Conservation (phyloP, 2,797 vertebrate species). For the Enteromius viviparus region DNA sequence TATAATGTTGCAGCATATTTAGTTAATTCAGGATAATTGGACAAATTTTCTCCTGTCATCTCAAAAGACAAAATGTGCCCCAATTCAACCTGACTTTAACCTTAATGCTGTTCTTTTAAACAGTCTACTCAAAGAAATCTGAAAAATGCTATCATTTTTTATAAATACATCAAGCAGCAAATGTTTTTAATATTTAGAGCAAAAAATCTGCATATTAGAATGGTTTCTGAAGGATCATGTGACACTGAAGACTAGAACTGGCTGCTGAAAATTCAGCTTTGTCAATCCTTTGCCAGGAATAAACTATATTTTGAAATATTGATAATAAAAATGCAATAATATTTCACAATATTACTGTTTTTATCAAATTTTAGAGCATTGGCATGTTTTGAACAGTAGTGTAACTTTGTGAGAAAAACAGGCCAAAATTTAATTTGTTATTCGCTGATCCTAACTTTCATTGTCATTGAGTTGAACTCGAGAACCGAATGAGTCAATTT, state of each 20-base stretch:
- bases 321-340: neutral
- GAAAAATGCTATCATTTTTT: neutral
- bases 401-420: neutral
- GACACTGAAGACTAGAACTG: neutral
- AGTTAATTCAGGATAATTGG: neutral
- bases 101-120: neutral
- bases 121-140: neutral
- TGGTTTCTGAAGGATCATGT: constrained; percentile 6
- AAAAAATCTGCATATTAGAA: neutral
- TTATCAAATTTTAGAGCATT: neutral
- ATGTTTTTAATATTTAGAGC: neutral
- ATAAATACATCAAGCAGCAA: neutral
- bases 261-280: neutral
- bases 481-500: neutral
- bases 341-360: neutral
- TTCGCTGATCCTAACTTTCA: neutral
- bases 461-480: neutral
- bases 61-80: neutral
- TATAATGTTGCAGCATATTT: neutral
- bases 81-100: neutral
- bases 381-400: neutral
- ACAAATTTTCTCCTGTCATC: neutral
- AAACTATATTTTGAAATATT: neutral
- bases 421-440: neutral
- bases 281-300: neutral